Conservation (phyloP, 1,140 invertebrate species). For the Grapholita molesta region DNA sequence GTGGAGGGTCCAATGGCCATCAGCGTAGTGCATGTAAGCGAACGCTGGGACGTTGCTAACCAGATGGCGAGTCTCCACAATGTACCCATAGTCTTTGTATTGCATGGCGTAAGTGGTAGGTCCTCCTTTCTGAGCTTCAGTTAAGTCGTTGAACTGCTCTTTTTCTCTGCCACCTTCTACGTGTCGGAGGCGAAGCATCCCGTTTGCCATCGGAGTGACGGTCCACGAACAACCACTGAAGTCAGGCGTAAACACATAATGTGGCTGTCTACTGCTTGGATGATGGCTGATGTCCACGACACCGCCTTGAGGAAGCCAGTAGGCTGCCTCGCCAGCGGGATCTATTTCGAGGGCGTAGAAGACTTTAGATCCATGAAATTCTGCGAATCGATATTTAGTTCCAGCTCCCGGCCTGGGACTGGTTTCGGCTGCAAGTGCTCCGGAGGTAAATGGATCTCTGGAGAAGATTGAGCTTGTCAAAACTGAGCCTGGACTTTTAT, state of each 20-base stretch:
- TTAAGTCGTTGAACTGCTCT: not conserved
- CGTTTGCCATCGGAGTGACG: not conserved
- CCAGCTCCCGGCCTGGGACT: too few relatives aligned
- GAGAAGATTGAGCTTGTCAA: not conserved
- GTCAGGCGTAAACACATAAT: conserved; percentile 1
- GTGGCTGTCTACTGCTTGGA: not conserved
- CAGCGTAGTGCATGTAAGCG: conserved; percentile 1
- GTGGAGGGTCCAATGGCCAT: not conserved
- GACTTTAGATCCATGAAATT: not conserved
- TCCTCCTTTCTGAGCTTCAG: not conserved
- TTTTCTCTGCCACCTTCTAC: not conserved
- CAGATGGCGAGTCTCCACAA: not conserved
- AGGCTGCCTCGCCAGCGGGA: not conserved
- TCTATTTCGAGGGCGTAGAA: conserved; percentile 3
- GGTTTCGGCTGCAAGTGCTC: not conserved
- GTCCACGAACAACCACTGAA: conserved; percentile 3
- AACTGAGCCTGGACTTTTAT: not conserved
- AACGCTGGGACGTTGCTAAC: not conserved
- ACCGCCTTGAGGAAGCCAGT: conserved; percentile 7
- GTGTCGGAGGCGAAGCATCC: not conserved
- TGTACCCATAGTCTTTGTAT: not conserved
- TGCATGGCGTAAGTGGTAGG: not conserved
- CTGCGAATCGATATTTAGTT: not conserved
- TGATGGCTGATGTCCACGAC: not conserved
- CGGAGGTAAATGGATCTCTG: not conserved